Evolutionary conservation across 2,888 invertebrate species (phyloP).

Genomic region (Allygus modestus): DNA sequence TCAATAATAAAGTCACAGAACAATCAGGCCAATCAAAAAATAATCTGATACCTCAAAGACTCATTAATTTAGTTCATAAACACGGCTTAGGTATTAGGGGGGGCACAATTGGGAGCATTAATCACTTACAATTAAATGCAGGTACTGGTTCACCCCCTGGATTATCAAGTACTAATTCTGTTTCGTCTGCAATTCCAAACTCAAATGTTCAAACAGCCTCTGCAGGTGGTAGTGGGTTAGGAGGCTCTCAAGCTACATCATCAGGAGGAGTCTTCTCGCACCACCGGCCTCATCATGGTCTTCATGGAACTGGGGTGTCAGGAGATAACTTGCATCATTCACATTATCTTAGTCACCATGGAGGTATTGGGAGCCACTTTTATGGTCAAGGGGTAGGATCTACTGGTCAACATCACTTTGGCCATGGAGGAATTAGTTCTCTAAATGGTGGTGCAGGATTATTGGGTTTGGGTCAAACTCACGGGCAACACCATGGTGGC

Average conservation of each 20-base stretch:
- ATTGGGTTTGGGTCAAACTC: background rate
- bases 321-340: background rate
- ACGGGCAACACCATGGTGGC: background rate
- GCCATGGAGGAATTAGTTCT: background rate
- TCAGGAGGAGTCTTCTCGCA: background rate
- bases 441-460: background rate
- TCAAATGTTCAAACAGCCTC: conserved; percentile 12
- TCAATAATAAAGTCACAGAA: background rate
- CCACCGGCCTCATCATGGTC: background rate
- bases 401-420: background rate
- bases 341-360: conserved; percentile 6
- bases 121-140: conserved; percentile 12
- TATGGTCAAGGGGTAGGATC: background rate
- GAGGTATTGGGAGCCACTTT: background rate
- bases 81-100: background rate
- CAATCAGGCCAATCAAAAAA: conserved; percentile 31
- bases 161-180: background rate
- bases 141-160: background rate
- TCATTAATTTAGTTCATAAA: conserved; percentile 9
- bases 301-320: background rate
- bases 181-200: background rate
- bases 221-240: background rate
- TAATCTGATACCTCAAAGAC: background rate
- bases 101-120: background rate
- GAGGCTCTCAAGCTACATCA: background rate